Conservation (phyloP, 2,888 invertebrate species). For the Thysanoteuthis rhombus region DNA sequence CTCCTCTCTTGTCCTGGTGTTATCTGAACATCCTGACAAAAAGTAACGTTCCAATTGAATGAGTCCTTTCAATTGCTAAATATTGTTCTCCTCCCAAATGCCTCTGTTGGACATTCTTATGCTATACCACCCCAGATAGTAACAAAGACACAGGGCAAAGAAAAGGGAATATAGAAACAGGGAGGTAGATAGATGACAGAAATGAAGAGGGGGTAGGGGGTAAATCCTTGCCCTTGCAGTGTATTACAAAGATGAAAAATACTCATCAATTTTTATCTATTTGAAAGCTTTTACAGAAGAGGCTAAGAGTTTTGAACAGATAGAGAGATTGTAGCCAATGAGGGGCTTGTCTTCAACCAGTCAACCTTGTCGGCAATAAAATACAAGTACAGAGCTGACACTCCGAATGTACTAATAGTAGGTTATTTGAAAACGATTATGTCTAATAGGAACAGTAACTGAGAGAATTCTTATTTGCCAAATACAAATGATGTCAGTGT, state of each 20-base stretch:
- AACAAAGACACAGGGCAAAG: neutral
- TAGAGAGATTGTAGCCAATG: neutral
- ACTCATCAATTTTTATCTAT: slow-evolving; percentile 12
- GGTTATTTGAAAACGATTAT: neutral
- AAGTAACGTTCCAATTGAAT: neutral
- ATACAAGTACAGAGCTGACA: neutral
- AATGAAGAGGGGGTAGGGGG: neutral
- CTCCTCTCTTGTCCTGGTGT: neutral
- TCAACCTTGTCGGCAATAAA: neutral
- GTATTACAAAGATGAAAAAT: neutral
- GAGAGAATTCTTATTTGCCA: neutral
- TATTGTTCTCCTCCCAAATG: neutral
- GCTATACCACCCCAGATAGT: neutral
- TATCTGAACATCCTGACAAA: slow-evolving; percentile 12
- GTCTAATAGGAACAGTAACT: neutral
- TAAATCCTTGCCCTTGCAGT: neutral
- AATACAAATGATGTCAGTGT: slow-evolving; percentile 12
- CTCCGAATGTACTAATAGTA: neutral
- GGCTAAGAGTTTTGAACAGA: neutral
- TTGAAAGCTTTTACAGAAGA: neutral
- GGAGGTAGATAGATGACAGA: neutral
- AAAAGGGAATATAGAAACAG: neutral
- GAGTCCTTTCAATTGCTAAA: neutral
- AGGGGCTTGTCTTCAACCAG: neutral
- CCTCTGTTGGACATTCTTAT: neutral